Conservation (phyloP, 2,888 invertebrate genomes). For the Diogma glabrata region DNA sequence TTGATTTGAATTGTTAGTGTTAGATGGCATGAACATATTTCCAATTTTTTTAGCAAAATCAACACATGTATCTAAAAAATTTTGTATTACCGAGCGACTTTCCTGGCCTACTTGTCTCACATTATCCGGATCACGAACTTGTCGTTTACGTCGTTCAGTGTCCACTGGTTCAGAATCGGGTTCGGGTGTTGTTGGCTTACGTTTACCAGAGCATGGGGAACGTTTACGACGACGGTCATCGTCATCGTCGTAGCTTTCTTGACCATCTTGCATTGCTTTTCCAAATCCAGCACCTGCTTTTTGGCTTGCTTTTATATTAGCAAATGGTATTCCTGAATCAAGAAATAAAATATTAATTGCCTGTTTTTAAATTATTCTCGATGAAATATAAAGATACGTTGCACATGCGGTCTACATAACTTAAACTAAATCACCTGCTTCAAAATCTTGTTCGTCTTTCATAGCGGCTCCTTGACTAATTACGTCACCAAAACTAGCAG, state of each 20-base stretch:
- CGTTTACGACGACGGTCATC: background rate
- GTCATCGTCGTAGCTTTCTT: too few relatives aligned
- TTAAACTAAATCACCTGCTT: conserved; percentile 4
- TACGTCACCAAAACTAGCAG: background rate
- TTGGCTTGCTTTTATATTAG: background rate
- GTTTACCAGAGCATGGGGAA: background rate
- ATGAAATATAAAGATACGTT: background rate
- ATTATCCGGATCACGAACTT: conserved; percentile 3
- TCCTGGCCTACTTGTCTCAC: background rate
- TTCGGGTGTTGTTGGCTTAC: background rate
- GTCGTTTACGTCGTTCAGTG: background rate
- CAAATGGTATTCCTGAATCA: background rate
- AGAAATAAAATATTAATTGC: background rate
- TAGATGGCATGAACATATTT: conserved; percentile 4
- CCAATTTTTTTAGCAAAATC: conserved; percentile 6
- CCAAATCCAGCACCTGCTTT: background rate
- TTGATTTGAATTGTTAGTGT: background rate
- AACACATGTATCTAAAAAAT: conserved; percentile 4
- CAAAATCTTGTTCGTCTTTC: conserved; percentile 1
- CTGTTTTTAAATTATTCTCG: too few relatives aligned
- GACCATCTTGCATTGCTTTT: background rate
- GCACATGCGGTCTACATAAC: background rate
- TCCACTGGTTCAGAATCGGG: background rate
- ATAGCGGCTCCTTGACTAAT: background rate
- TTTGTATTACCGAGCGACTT: background rate